A percentile compares a stretch with the other conserved stretches of the same genome.
Evolutionary conservation across 2,113 vertebrate genomes (phyloP).

Genomic region (Burhinus oedicnemus): DNA sequence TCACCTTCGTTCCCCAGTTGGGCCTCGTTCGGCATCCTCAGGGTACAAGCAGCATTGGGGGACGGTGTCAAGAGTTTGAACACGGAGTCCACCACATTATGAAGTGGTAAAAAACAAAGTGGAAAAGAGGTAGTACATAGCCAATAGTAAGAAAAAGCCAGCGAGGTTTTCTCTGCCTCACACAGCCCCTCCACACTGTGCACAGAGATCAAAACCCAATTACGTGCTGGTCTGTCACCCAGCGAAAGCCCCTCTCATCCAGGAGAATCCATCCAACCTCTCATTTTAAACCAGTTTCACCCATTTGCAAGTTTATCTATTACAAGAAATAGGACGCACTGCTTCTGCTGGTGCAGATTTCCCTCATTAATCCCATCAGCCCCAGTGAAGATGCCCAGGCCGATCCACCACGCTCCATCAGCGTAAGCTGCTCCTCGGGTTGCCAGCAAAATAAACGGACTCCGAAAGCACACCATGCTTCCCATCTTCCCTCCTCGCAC

Average conservation of each 20-base stretch:
- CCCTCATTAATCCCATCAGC: neutral
- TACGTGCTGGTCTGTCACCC: accelerated
- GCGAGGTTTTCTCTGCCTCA: neutral
- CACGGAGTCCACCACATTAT: neutral
- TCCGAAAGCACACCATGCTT: neutral
- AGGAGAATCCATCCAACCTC: neutral
- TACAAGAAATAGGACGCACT: neutral
- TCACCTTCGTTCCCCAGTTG: accelerated
- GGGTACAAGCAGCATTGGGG: accelerated
- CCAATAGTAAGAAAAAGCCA: accelerated
- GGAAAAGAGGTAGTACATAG: neutral
- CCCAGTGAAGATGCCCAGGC: neutral
- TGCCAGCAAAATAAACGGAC: neutral
- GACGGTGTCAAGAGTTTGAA: neutral
- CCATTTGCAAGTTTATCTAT: neutral
- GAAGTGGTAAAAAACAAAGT: neutral
- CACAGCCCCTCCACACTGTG: accelerated
- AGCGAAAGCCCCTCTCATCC: neutral
- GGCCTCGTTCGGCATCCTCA: accelerated
- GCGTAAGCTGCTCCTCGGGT: neutral
- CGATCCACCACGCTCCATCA: neutral
- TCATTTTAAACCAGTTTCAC: neutral
- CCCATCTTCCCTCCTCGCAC: neutral
- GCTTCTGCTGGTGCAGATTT: neutral
- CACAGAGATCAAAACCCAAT: neutral